A percentile compares a stretch with the other conserved stretches of the same genome.
phyloP scores from a whole-genome alignment of 2,888 invertebrate genomes.

The Isotomurus palustris region DNA sequence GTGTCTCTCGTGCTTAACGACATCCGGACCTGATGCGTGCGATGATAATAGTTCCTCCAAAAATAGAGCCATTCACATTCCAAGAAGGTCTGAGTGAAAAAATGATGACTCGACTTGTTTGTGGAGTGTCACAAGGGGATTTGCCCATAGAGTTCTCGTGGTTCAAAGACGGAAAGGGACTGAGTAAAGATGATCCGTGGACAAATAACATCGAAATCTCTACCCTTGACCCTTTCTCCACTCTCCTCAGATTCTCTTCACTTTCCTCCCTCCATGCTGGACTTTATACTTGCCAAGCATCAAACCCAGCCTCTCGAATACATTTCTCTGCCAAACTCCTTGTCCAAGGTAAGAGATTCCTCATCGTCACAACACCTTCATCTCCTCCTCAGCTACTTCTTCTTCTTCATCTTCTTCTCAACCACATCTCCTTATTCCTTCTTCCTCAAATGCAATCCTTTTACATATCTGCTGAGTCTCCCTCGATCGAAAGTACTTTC shows the following conservation, averaged over 20 bases:
- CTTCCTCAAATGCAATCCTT: too few relatives aligned
- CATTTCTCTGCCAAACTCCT: conserved; percentile 49
- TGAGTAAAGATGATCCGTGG: conserved; percentile 28
- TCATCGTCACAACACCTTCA: too few relatives aligned
- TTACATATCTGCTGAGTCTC: too few relatives aligned
- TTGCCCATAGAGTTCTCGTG: conserved; percentile 73
- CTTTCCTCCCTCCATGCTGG: conserved; percentile 48
- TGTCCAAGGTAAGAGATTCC: conserved; percentile 51
- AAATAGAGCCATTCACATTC: conserved; percentile 79
- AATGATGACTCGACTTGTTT: conserved; percentile 74
- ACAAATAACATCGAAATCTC: conserved; percentile 38
- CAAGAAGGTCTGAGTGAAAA: conserved; percentile 76
- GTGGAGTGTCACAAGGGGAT: conserved; percentile 75
- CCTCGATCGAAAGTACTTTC: too few relatives aligned
- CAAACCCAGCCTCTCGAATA: conserved; percentile 48
- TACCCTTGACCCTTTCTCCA: conserved; percentile 42
- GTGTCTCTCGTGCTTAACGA: conserved; percentile 7
- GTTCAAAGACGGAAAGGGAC: conserved; percentile 64
- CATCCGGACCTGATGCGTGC: conserved; percentile 50
- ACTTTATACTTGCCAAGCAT: conserved; percentile 49
- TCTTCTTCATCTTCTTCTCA: too few relatives aligned
- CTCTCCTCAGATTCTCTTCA: conserved; percentile 48
- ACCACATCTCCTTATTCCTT: too few relatives aligned
- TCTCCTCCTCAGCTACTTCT: too few relatives aligned
- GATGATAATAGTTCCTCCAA: conserved; percentile 65